These are phyloP conservation scores for Esox lucius DNA, from an alignment of 2,797 vertebrate species.

Conservation along the genomic window DNA sequence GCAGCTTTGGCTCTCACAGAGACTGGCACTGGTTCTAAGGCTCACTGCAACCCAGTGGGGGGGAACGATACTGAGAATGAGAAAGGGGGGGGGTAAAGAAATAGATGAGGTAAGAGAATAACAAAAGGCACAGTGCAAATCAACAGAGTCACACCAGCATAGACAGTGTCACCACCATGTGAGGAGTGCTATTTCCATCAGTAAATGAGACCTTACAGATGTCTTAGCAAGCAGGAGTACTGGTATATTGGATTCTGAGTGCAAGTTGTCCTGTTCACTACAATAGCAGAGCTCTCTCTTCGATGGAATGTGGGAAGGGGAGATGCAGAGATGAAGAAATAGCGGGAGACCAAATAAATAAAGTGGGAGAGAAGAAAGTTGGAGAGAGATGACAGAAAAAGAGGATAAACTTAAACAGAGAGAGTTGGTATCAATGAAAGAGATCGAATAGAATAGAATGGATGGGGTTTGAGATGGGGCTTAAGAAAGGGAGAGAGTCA, in stretches of 20 bases:
- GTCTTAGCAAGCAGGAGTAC: not conserved
- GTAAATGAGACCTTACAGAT: not conserved
- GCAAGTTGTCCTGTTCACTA: not conserved
- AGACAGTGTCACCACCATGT: not conserved
- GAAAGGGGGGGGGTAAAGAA: not conserved
- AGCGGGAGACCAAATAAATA: not conserved
- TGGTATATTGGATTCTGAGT: not conserved
- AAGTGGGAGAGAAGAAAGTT: not conserved
- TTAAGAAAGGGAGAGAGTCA: not conserved
- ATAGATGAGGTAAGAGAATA: not conserved
- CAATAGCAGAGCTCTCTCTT: not conserved
- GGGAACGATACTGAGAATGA: not conserved
- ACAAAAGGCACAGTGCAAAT: not conserved
- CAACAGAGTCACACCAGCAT: not conserved
- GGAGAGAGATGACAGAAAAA: not conserved
- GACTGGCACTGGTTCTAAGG: not conserved
- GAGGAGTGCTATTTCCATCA: not conserved
- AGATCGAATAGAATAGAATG: not conserved
- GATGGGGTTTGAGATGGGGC: not conserved
- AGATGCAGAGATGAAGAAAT: not conserved
- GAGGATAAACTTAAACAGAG: not conserved
- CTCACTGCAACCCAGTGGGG: not conserved
- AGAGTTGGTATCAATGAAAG: not conserved
- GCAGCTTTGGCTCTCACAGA: not conserved
- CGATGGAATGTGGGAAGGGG: not conserved